These are phyloP conservation scores for Cyclopterus lumpus DNA, from an alignment of 2,797 vertebrate species.

Conservation along the genomic window DNA sequence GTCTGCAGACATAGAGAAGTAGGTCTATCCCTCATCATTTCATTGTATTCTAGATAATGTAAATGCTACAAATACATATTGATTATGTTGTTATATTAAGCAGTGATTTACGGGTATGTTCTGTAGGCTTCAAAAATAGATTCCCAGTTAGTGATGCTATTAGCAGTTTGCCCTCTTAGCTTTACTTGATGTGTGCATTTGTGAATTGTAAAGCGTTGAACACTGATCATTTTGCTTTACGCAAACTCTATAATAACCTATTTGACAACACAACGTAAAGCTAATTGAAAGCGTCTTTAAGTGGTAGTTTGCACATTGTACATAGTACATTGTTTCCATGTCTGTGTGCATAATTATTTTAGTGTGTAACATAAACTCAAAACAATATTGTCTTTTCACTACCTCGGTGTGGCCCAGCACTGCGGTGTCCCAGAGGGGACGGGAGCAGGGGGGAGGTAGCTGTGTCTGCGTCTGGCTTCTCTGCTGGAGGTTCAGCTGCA, in stretches of 20 bases:
- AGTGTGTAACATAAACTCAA: background rate
- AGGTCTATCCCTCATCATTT: background rate
- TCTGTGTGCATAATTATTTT: background rate
- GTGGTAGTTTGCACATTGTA: background rate
- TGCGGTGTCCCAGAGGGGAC: conserved; percentile 58
- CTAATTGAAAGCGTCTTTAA: background rate
- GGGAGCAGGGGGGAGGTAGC: conserved; percentile 21
- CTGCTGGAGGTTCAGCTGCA: conserved; percentile 62
- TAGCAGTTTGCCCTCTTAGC: background rate
- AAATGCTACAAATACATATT: background rate
- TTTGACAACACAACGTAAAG: background rate
- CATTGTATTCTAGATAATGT: no score
- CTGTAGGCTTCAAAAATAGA: background rate
- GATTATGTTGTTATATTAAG: background rate
- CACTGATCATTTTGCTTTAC: background rate
- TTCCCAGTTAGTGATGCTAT: no score
- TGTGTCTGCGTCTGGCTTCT: conserved; percentile 52
- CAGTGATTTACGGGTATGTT: background rate
- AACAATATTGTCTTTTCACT: background rate
- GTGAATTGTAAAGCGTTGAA: background rate
- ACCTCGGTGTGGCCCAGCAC: conserved; percentile 68
- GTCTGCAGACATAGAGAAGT: no score
- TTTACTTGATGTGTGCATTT: background rate
- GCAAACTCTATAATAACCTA: background rate
- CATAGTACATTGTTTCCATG: background rate